Base-by-base conservation (phyloP, 2,888 invertebrate species). In the Amiota communis region DNA sequence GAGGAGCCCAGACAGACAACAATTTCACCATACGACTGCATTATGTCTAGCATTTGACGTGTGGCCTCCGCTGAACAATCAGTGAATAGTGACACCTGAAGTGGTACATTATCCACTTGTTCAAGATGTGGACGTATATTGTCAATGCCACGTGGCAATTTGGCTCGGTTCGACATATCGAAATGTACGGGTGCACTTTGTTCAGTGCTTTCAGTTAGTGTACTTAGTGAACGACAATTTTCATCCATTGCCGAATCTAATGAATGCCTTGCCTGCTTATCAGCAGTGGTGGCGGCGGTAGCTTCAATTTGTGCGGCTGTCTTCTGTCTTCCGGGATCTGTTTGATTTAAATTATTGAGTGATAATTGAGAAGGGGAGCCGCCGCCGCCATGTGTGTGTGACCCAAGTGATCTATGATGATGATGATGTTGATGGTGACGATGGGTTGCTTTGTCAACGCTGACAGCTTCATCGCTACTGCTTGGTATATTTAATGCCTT, bases 101-200 rank as follows among this genome's bases (percentile, higher is more conserved):
- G n/a, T n/a, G n/a, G n/a, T n/a, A n/a, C n/a, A n/a, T n/a, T 99
- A 91, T 99, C 99, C 71, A 99, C 97, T 79, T 95, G 92, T 87
- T 97, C 96, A 79, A 99, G 93, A 90, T 98, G 98, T 0, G 98
- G 98, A 0, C 98, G 93, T 81, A 99, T 98, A 89, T 98, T 97
- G 86, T 98, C 97, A 81, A 99, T 98, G 68, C 99, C 99, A 71
- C 97, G 93, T 0, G 99, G 99, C 64, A 99, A 91, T 89, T 98
- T 98, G 0, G 98, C 97, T 86, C 97, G 92, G 89, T 97, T 97
- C 74, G 96, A 96, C 93, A 97, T 94, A 87, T 97, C 97, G 87
- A 97, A 97, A 89, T 96, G 95, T 78, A 97, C 94, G 0, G 97
- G 97, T 59, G 95, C 97, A 84, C 96, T 96, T 87, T 97, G 96